Conservation (phyloP, 2,113 vertebrate genomes). For the Python bivittatus region DNA sequence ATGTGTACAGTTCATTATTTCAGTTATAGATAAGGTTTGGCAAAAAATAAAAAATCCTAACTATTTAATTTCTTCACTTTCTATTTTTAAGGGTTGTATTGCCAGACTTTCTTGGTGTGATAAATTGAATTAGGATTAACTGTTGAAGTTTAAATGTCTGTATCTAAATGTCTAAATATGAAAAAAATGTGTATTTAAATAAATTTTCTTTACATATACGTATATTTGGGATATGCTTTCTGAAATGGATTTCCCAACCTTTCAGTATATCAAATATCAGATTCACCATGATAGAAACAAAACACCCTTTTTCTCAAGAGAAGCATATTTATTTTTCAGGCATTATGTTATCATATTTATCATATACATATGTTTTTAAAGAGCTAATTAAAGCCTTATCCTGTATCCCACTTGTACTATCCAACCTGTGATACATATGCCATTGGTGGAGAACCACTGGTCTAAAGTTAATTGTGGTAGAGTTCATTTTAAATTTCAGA, state of each 20-base stretch:
- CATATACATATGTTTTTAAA: not conserved
- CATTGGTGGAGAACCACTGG: not conserved
- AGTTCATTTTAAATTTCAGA: conserved; percentile 58
- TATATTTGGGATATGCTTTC: conserved; percentile 1
- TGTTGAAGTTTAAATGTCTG: conserved; percentile 24
- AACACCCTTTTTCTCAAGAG: not conserved
- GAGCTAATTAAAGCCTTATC: not conserved
- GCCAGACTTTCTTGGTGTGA: conserved; percentile 17
- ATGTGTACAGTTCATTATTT: not conserved
- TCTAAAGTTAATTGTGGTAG: conserved; percentile 31
- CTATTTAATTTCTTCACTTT: conserved; percentile 13
- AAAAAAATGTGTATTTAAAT: not conserved
- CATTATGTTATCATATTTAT: not conserved
- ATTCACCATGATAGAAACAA: not conserved
- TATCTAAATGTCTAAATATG: not conserved
- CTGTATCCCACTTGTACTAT: not conserved
- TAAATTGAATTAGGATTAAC: conserved; percentile 13
- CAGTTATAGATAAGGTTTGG: conserved; percentile 13
- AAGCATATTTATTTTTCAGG: not conserved
- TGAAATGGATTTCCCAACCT: not conserved
- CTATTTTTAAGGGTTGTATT: conserved; percentile 16
- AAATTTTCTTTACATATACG: not conserved
- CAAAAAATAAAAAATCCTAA: conserved; percentile 16
- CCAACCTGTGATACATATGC: not conserved
- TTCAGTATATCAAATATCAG: not conserved